Base-by-base conservation (phyloP, 2,797 vertebrate species). In the Chiloscyllium punctatum region DNA sequence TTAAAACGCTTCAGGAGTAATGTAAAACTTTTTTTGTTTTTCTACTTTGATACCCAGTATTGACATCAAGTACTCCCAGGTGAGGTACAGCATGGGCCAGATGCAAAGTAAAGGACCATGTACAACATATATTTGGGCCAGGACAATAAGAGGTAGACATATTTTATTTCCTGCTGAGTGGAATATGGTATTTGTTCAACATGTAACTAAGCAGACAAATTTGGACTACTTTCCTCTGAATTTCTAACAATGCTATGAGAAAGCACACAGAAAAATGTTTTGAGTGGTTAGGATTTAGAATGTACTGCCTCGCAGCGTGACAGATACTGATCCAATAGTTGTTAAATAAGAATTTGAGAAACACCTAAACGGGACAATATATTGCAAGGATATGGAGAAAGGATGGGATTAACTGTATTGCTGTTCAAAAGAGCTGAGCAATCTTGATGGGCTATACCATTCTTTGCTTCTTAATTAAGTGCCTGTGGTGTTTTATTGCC, bases 61-160 rank as follows among this genome's bases (percentile, higher is more conserved):
- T 48, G 82, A 84, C 82, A 84, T 84, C 82, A 84, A 84, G 21
- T 84, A 84, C 82, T 84, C 82, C 82, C 42, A 84, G 82, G 82
- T 84, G 37, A 84, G 82, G 82, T 84, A 84, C 82, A 84, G 79
- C 82, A 84, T 84, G 82, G 82, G 82, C 82, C 82, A 84, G 82
- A 84, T 48, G 82, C 37, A 84, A 84, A 84, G 82, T 84, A 84
- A 84, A 84, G 82, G 82, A 84, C 21, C 82, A 84, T 48, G 82
- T 84, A 42, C 37, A 48, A 48, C 37, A 84, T 84, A 42, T 84
- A 23, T 84, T 42, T 84, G 79, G 79, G 87, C 53, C 51, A 90
- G 51, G 53, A 90, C 57, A 15, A 90, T 90, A 30, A 91, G 53
- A 62, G 51, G 62, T 91, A 66, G 30, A 91, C 62, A 91, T 53